Percentiles rank a stretch among this genome's conserved stretches.
Evolutionary conservation across 2,888 invertebrate genomes (phyloP).

Genomic region (Brenthis hecate): DNA sequence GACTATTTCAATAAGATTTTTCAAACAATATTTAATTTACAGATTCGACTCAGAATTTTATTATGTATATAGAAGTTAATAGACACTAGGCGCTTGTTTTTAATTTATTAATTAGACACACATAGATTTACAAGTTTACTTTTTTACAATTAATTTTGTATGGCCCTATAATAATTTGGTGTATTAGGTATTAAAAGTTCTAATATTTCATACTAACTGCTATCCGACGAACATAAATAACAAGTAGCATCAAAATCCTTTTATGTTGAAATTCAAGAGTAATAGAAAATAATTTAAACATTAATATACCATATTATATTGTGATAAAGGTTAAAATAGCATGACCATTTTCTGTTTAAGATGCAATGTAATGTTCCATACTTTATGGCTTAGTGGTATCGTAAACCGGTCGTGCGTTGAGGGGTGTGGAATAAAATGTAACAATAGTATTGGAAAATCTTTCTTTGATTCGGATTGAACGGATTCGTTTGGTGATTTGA

Average conservation of each 20-base stretch:
- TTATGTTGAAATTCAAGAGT: constrained; percentile 7
- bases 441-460: background rate
- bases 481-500: too few relatives aligned
- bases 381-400: constrained; percentile 21
- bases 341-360: background rate
- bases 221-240: constrained; percentile 6
- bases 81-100: too few relatives aligned
- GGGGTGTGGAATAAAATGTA: constrained; percentile 8
- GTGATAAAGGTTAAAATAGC: constrained; percentile 7
- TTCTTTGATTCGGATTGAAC: background rate
- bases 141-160: background rate
- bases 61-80: too few relatives aligned
- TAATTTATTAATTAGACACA: too few relatives aligned
- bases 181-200: background rate
- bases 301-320: background rate
- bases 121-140: background rate
- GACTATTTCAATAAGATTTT: too few relatives aligned
- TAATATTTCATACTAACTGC: constrained; percentile 4
- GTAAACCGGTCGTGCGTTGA: constrained; percentile 20
- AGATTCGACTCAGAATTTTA: too few relatives aligned
- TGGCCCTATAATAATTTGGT: background rate
- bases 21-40: too few relatives aligned
- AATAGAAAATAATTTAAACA: constrained; percentile 1
- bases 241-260: constrained; percentile 10
- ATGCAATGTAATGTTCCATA: constrained; percentile 17